phyloP scores from a whole-genome alignment of 2,888 invertebrate genomes.

The Apocheima hispidaria region DNA sequence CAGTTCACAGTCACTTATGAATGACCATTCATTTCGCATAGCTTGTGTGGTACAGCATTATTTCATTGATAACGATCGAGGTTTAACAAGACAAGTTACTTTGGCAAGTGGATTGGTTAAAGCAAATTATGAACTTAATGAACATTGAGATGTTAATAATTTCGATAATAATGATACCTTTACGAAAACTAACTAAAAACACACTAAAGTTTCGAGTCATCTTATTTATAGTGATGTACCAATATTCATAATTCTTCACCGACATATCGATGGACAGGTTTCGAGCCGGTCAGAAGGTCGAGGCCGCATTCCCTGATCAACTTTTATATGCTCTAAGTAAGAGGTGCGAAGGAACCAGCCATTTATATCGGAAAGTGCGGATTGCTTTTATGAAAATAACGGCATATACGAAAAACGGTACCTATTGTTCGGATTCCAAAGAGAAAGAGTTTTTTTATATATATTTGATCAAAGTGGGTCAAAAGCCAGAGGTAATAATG shows the following conservation, averaged over 20 bases:
- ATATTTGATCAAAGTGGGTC: not conserved
- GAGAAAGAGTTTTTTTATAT: not conserved
- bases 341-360: slow-evolving; percentile 25
- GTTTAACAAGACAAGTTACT: not conserved
- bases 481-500: not conserved
- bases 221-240: slow-evolving; percentile 2
- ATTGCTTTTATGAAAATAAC: slow-evolving; percentile 30
- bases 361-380: slow-evolving; percentile 29
- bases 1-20: slow-evolving; percentile 4
- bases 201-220: not conserved
- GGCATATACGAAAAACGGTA: slow-evolving; percentile 10
- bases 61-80: slow-evolving; percentile 11
- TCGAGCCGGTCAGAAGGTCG: slow-evolving; percentile 48
- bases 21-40: slow-evolving; percentile 13
- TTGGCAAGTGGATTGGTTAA: not conserved
- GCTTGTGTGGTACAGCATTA: slow-evolving; percentile 7
- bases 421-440: not conserved
- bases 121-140: not conserved
- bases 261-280: slow-evolving; percentile 20
- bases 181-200: not conserved
- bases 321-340: slow-evolving; percentile 24
- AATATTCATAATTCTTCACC: slow-evolving; percentile 14
- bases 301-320: slow-evolving; percentile 30
- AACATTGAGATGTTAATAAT: not conserved
- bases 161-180: too few relatives aligned